Conservation (phyloP, 2,888 invertebrate species). For the Scrobipalpa atriplicella region DNA sequence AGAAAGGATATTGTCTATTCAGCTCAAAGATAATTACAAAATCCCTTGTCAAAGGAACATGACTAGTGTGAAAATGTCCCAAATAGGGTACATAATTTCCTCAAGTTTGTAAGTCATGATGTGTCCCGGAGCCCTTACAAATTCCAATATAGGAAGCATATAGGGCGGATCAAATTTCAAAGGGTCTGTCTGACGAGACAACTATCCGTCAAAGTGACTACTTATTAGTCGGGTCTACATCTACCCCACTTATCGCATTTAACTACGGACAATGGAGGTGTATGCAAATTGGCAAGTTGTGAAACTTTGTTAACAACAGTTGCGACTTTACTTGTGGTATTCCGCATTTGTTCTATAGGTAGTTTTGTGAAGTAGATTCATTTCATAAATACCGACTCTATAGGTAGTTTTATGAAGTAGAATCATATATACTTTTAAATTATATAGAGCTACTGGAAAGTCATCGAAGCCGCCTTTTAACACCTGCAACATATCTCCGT, state of each 20-base stretch:
- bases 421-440: no score
- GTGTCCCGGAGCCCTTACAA: conserved; percentile 3
- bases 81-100: conserved; percentile 11
- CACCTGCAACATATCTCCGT: no score
- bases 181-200: not conserved
- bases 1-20: not conserved
- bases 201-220: conserved; percentile 19
- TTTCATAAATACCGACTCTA: no score
- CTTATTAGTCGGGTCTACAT: conserved; percentile 13
- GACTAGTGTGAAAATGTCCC: not conserved
- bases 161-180: conserved; percentile 14
- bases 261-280: conserved; percentile 5
- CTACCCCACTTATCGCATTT: not conserved
- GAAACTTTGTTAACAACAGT: no score
- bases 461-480: no score
- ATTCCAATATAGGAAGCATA: not conserved
- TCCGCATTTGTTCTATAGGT: no score
- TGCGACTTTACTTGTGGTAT: no score
- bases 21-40: conserved; percentile 7
- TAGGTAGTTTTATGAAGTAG: no score
- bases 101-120: not conserved
- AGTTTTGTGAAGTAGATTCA: no score
- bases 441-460: no score
- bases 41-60: conserved; percentile 11
- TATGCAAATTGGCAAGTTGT: not conserved